Evolutionary conservation across 35 echinoderm and acorn worm species (phyloP), one percentile per base, ranked within the genome.

Genomic region (Holothuria glaberrima): DNA sequence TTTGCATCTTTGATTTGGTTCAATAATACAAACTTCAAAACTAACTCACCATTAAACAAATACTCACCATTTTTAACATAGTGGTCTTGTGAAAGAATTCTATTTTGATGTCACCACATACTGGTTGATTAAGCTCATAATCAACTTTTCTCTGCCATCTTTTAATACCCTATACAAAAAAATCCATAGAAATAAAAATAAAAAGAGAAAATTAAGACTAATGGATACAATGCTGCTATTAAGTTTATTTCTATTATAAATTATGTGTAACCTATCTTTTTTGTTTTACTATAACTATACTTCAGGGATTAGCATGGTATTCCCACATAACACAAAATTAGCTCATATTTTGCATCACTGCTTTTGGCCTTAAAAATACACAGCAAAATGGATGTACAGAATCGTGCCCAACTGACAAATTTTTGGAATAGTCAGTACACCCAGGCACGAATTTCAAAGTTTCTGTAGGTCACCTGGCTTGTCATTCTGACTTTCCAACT

Each of bases 11-110:
- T 65, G 61, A 65, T 65, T 65, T 65, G 61, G 61, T 65, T 4
- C 17, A 65, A 4, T 65, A 6, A 65, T 6, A 65, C 4, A 65
- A 16, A 16, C 61, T 65, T 65, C 61, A 65, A 16, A 65, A 65
- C 4, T 65, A 16, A 65, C 17, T 65, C 61, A 65, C 3, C 4
- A 65, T 16, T 65, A 65, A 65, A 65, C 4, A 68, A 68, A 10
- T 9, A 68, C 60, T 94, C 65, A 91, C 93, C 93, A 91, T 94
- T 82, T 91, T 91, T 21, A 94, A 82, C 86, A 94, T 94, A 52
- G 62, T 68, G 52, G 95, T 59, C 80, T 97, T 97, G 58, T 97
- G 95, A 71, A 92, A 97, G 85, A 97, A 97, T 68, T 97, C 95
- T 71, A 97, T 68, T 83, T 97, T 97, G 41, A 97, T 86, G 59